Percentiles rank a stretch among this genome's conserved stretches.
Conservation (phyloP, 2,888 invertebrate genomes). For the Nematopogon swammerdamellus region DNA sequence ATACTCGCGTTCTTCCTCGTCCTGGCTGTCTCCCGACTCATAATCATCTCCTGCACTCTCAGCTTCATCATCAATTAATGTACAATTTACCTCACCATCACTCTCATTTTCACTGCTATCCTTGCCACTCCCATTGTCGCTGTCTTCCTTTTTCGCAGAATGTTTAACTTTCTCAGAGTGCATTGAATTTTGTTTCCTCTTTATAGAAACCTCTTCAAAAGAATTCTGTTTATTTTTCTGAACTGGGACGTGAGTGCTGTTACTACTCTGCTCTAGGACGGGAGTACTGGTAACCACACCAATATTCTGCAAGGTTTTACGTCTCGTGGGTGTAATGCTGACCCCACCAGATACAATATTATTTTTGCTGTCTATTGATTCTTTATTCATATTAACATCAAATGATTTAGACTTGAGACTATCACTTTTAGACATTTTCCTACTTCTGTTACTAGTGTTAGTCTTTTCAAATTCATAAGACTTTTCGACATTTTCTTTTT, state of each 20-base stretch:
- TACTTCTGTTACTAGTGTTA: constrained; percentile 1
- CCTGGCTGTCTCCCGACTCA: constrained; percentile 46
- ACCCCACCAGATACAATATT: constrained; percentile 16
- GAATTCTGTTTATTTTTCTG: background rate
- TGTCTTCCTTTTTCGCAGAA: too few species aligned
- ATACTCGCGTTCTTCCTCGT: constrained; percentile 44
- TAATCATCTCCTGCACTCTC: constrained; percentile 39
- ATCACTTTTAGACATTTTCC: constrained; percentile 9
- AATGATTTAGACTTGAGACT: constrained; percentile 22
- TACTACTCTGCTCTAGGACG: constrained; percentile 11
- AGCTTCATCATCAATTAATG: constrained; percentile 31
- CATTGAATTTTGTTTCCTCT: constrained; percentile 12
- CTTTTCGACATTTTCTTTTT: constrained; percentile 14
- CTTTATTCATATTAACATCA: constrained; percentile 16
- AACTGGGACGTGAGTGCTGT: constrained; percentile 18
- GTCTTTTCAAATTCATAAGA: constrained; percentile 19
- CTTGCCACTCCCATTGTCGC: too few species aligned
- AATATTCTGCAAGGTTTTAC: constrained; percentile 25
- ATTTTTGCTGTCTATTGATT: constrained; percentile 21
- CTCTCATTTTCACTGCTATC: constrained; percentile 11
- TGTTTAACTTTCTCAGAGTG: constrained; percentile 13
- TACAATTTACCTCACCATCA: constrained; percentile 6
- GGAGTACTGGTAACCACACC: constrained; percentile 29
- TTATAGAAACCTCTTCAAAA: too few species aligned
- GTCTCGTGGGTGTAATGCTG: constrained; percentile 38